A percentile compares a stretch with the other conserved stretches of the same genome.
Evolutionary conservation across 23 tunicate species (phyloP).

Genomic region (Trididemnum nubilum): DNA sequence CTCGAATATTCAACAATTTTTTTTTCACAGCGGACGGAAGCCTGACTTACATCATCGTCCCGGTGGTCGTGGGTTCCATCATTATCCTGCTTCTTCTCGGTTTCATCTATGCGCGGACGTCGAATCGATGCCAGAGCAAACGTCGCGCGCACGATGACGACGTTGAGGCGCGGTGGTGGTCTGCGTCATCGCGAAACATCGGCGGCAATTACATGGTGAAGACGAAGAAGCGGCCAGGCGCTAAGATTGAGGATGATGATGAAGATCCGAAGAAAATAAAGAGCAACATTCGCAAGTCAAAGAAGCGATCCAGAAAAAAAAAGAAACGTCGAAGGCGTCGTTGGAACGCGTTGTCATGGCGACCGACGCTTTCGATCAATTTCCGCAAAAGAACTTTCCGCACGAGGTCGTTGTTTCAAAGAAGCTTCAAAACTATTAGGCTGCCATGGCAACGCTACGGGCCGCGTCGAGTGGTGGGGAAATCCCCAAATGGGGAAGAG

Average conservation of each 20-base stretch:
- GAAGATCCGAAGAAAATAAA: neutral
- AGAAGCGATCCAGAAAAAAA: neutral
- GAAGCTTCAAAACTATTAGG: neutral
- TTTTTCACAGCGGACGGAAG: slow-evolving; percentile 66
- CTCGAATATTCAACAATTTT: too few relatives aligned
- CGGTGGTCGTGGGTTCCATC: slow-evolving; percentile 54
- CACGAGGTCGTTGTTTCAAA: neutral
- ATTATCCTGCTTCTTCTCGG: slow-evolving; percentile 45
- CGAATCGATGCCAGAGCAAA: slow-evolving; percentile 54
- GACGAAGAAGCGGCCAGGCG: slow-evolving; percentile 11
- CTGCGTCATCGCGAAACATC: neutral
- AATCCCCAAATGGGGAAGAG: slow-evolving; percentile 12
- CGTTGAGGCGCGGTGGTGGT: neutral
- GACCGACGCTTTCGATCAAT: neutral
- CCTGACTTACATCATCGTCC: slow-evolving; percentile 59
- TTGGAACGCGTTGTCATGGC: neutral
- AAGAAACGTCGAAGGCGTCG: neutral
- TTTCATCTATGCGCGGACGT: slow-evolving; percentile 42
- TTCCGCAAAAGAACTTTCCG: neutral
- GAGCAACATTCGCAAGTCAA: neutral
- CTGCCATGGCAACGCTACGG: slow-evolving; percentile 14
- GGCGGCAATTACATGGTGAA: slow-evolving; percentile 10
- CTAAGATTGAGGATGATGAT: neutral
- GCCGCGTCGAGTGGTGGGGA: slow-evolving; percentile 42
- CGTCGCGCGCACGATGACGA: slow-evolving; percentile 61